A percentile compares a stretch with the other conserved stretches of the same genome.
These are phyloP conservation scores for Caligus rogercresseyi DNA, from an alignment of 1,140 invertebrate genomes.

Conservation along the genomic window DNA sequence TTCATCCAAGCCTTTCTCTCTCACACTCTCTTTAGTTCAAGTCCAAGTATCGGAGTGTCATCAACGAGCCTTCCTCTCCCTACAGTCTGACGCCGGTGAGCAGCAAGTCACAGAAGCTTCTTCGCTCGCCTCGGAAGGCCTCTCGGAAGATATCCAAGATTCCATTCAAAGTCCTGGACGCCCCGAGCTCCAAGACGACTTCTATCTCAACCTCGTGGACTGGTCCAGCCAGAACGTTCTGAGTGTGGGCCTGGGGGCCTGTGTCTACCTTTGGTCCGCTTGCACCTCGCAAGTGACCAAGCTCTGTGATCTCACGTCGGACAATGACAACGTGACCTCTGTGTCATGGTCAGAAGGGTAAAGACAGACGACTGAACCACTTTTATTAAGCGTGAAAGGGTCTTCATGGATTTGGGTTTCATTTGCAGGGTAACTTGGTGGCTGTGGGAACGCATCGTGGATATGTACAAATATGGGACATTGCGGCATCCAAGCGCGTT, in stretches of 20 bases:
- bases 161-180: constrained; percentile 93
- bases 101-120: constrained; percentile 76
- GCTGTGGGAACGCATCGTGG: constrained; percentile 95
- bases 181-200: constrained; percentile 96
- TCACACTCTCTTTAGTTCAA: constrained; percentile 26
- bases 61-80: constrained; percentile 46
- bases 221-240: constrained; percentile 98
- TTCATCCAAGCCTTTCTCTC: no score
- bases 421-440: constrained; percentile 60
- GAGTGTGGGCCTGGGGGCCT: constrained; percentile 91
- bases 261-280: constrained; percentile 97
- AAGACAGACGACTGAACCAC: constrained; percentile 43
- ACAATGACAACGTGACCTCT: constrained; percentile 88
- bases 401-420: constrained; percentile 10
- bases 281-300: constrained; percentile 89
- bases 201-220: constrained; percentile 96
- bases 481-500: constrained; percentile 78
- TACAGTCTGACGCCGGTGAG: constrained; percentile 86
- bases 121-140: constrained; percentile 81
- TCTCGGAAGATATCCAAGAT: constrained; percentile 90
- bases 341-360: constrained; percentile 99
- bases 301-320: constrained; percentile 80
- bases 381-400: constrained; percentile 22
- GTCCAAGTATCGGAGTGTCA: constrained; percentile 32
- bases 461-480: constrained; percentile 93